Conservation (phyloP, 2,888 invertebrate species). For the Hemaris fuciformis region DNA sequence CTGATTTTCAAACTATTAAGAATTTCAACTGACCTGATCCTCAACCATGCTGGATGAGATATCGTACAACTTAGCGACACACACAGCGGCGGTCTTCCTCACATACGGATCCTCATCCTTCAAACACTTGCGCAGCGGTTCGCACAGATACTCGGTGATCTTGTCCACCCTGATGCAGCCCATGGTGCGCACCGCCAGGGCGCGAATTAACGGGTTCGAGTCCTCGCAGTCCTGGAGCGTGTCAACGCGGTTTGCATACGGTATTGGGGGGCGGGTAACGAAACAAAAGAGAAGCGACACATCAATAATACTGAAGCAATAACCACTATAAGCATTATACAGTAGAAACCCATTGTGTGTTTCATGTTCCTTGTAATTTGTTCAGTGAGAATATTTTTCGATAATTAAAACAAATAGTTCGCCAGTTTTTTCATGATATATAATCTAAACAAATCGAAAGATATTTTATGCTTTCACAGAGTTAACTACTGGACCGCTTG, state of each 20-base stretch:
- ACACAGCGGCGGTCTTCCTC: constrained; percentile 99
- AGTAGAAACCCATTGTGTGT: constrained; percentile 14
- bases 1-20: not conserved
- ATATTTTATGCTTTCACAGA: too few species aligned
- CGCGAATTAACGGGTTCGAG: constrained; percentile 98
- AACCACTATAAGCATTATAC: constrained; percentile 51
- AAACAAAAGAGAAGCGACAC: constrained; percentile 61
- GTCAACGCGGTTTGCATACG: constrained; percentile 47
- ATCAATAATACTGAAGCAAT: constrained; percentile 64
- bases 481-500: too few species aligned
- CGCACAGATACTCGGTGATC: constrained; percentile 99
- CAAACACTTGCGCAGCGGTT: constrained; percentile 96
- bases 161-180: constrained; percentile 99
- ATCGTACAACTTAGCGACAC: constrained; percentile 99
- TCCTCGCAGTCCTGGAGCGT: constrained; percentile 97
- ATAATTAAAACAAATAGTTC: too few species aligned
- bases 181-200: constrained; percentile 99
- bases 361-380: not conserved
- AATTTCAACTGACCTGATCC: constrained; percentile 61
- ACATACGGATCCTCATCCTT: constrained; percentile 99
- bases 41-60: constrained; percentile 89
- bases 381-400: not conserved
- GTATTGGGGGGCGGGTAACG: constrained; percentile 41
- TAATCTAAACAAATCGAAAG: too few species aligned
- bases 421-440: too few species aligned